Conservation (phyloP, 1,140 invertebrate species). For the Drosophila ficusphila region DNA sequence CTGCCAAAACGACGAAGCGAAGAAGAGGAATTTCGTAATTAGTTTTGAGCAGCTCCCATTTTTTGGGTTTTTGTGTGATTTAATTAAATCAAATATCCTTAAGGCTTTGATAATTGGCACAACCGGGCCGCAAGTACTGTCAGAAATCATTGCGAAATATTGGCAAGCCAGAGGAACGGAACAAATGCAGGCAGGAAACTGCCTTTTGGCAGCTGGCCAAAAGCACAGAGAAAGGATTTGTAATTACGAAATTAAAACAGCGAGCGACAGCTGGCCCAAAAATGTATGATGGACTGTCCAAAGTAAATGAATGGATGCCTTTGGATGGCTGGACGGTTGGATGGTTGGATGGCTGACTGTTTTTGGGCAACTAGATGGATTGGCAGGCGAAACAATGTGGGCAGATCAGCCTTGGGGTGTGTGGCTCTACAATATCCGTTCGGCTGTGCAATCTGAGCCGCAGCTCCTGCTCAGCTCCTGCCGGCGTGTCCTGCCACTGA, state of each 20-base stretch:
- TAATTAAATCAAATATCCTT: constrained; percentile 67
- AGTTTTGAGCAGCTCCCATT: constrained; percentile 30
- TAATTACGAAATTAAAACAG: constrained; percentile 80
- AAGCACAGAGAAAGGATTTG: constrained; percentile 57
- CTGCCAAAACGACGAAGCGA: constrained; percentile 12
- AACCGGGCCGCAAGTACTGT: constrained; percentile 52
- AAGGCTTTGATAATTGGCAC: constrained; percentile 56
- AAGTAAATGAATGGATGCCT: constrained; percentile 74
- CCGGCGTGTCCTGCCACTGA: constrained; percentile 49
- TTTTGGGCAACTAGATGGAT: constrained; percentile 38
- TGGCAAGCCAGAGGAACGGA: constrained; percentile 38
- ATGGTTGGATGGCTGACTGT: not conserved
- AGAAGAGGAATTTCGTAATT: constrained; percentile 46
- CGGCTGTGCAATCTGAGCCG: constrained; percentile 41
- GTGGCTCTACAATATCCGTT: constrained; percentile 27
- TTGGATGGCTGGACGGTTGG: not conserved
- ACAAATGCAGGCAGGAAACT: constrained; percentile 20
- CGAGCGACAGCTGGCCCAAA: constrained; percentile 60
- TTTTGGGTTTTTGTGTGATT: constrained; percentile 23
- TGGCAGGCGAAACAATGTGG: constrained; percentile 40
- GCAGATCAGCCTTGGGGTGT: constrained; percentile 30
- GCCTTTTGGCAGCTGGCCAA: constrained; percentile 55
- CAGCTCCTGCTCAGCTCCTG: constrained; percentile 47
- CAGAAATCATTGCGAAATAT: constrained; percentile 76
- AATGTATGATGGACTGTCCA: constrained; percentile 72